These are phyloP conservation scores for Mohoua ochrocephala DNA, from an alignment of 2,113 vertebrate genomes.

Conservation along the genomic window DNA sequence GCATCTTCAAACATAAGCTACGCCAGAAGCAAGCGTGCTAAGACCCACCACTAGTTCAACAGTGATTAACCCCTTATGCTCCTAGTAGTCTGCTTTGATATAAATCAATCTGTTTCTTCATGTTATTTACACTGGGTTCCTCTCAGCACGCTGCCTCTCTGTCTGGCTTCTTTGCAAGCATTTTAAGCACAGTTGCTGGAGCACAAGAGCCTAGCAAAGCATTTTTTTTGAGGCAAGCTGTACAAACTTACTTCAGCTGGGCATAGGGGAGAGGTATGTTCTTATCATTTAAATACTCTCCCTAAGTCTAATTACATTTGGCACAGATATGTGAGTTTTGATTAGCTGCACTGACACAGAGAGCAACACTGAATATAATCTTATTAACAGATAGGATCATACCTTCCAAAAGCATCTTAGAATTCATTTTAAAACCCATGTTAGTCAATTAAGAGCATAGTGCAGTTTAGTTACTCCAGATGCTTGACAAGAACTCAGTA, in stretches of 20 bases:
- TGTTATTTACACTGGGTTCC: background rate
- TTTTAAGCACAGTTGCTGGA: background rate
- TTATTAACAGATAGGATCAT: background rate
- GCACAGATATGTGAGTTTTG: background rate
- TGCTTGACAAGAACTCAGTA: background rate
- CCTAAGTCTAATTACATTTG: background rate
- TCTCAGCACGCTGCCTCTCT: background rate
- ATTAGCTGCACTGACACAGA: background rate
- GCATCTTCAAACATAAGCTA: background rate
- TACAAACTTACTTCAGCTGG: background rate
- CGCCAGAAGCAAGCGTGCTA: background rate
- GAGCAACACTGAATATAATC: background rate
- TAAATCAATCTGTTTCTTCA: background rate
- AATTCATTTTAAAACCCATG: background rate
- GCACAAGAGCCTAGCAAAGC: background rate
- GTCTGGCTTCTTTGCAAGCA: background rate
- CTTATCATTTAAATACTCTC: background rate
- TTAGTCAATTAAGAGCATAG: background rate
- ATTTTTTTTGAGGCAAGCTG: background rate
- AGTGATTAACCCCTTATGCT: background rate
- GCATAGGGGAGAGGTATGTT: background rate
- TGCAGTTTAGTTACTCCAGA: background rate
- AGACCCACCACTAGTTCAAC: background rate
- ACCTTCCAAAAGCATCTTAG: background rate
- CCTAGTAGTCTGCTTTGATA: background rate